These are phyloP conservation scores for Bembecia ichneumoniformis DNA, from an alignment of 2,888 invertebrate species.

Conservation along the genomic window DNA sequence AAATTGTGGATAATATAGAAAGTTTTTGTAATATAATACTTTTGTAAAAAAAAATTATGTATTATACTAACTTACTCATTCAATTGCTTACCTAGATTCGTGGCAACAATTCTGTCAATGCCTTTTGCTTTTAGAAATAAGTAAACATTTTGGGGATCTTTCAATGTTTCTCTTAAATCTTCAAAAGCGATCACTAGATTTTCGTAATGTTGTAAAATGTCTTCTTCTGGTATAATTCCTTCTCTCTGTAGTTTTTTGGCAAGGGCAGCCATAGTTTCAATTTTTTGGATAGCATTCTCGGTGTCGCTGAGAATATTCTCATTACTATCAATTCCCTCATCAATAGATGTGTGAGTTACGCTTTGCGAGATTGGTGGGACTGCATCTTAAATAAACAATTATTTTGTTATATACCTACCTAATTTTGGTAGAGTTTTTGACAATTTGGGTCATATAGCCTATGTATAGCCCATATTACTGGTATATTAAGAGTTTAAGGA, in stretches of 20 bases:
- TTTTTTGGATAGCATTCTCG: constrained; percentile 17
- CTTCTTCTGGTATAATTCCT: constrained; percentile 16
- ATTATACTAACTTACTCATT: too few species aligned
- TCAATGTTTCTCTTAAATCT: constrained; percentile 24
- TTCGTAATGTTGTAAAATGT: constrained; percentile 19
- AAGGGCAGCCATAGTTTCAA: constrained; percentile 17
- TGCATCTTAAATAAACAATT: background rate
- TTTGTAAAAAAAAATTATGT: too few species aligned
- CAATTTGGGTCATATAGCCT: too few species aligned
- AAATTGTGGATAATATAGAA: too few species aligned
- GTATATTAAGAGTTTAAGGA: too few species aligned
- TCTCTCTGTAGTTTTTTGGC: constrained; percentile 15
- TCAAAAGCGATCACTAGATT: constrained; percentile 23
- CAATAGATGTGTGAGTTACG: too few species aligned
- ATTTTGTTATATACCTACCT: too few species aligned
- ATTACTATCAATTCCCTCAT: too few species aligned
- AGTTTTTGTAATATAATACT: too few species aligned
- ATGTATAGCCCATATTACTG: too few species aligned
- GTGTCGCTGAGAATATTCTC: constrained; percentile 10
- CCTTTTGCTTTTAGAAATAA: constrained; percentile 41
- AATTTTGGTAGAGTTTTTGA: too few species aligned
- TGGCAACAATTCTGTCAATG: constrained; percentile 29
- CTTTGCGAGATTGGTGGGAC: background rate
- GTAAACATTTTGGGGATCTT: constrained; percentile 25
- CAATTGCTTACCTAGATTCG: constrained; percentile 16